Base-by-base conservation (phyloP, 2,888 invertebrate species). In the Acanthopleura granulata region DNA sequence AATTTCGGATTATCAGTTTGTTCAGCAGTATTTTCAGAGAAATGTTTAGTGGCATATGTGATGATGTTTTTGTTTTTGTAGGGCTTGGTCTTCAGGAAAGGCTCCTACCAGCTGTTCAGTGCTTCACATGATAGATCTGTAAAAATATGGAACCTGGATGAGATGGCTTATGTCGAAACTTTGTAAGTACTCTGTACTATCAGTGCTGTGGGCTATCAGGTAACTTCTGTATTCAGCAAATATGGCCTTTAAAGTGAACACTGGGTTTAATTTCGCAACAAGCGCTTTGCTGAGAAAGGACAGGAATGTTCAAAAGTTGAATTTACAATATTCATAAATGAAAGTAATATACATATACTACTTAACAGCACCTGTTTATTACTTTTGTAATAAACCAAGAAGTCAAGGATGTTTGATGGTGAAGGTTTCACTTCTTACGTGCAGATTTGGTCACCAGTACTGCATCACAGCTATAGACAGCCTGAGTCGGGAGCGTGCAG, bases 91-190 rank as follows among this genome's bases (percentile, higher is more conserved):
- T 97, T 99, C 91, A 94, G 96, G 84, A 94, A 93, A 88, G 94
- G 95, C 81, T 94, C 95, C 3, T 96, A 97, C 91, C 94, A 95
- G 74, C 92, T 99, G 77, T 98, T 91, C 85, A 92, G 92, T 83
- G 88, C 90, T 66, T 92, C 92, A 11, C 85, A 88, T 75, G 93
- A 93, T 82, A 89, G 90, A 75, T 89, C 91, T 62, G 94, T 98
- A 0, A 97, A 97, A 92, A 94, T 97, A 76, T 99, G 99, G 99
- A 96, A 96, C 81, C 91, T 98, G 74, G 96, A 97, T 91, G 98
- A 99, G 90, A 95, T 97, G 96, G 94, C 95, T 0, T 98, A 97
- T 91, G 95, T 98, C 15, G 98, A 99, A 92, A 96, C 96, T 74
- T 92, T 98, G 92, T 95, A 87, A 89, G 91, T 87, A 40, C 40